These are phyloP conservation scores for Phasia obesa DNA, from an alignment of 2,888 invertebrate genomes.

Conservation along the genomic window DNA sequence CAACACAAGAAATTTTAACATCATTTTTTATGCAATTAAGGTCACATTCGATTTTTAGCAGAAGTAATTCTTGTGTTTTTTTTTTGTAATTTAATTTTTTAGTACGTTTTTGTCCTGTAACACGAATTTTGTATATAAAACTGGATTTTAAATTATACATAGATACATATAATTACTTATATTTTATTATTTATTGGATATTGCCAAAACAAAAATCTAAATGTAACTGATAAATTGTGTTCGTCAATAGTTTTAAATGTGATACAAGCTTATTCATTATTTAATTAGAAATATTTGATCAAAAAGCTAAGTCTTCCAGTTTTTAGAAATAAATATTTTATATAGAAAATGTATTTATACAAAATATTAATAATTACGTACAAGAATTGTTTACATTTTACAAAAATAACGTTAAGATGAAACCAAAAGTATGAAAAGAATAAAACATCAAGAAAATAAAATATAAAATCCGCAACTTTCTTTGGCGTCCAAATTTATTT, in stretches of 20 bases:
- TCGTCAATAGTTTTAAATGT: slow-evolving; percentile 60
- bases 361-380: slow-evolving; percentile 37
- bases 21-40: background rate
- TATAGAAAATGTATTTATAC: slow-evolving; percentile 31
- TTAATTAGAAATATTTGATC: slow-evolving; percentile 45
- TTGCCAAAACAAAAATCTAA: slow-evolving; percentile 22
- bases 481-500: background rate
- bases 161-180: background rate
- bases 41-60: background rate
- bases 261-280: slow-evolving; percentile 48
- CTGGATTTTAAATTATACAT: slow-evolving; percentile 11
- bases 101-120: background rate
- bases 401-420: slow-evolving; percentile 1
- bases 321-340: slow-evolving; percentile 50
- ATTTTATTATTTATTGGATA: slow-evolving; percentile 19
- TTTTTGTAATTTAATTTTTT: background rate
- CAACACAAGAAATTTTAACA: too few relatives aligned
- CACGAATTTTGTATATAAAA: slow-evolving; percentile 2
- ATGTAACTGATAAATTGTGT: slow-evolving; percentile 56
- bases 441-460: slow-evolving; percentile 9
- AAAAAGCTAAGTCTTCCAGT: slow-evolving; percentile 64
- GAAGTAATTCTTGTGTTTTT: background rate
- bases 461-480: background rate
- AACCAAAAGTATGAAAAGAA: slow-evolving; percentile 19
- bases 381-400: background rate